Evolutionary conservation across 2,888 invertebrate species (phyloP), one percentile per base, ranked within the genome.

Genomic region (Hedychridium roseum): DNA sequence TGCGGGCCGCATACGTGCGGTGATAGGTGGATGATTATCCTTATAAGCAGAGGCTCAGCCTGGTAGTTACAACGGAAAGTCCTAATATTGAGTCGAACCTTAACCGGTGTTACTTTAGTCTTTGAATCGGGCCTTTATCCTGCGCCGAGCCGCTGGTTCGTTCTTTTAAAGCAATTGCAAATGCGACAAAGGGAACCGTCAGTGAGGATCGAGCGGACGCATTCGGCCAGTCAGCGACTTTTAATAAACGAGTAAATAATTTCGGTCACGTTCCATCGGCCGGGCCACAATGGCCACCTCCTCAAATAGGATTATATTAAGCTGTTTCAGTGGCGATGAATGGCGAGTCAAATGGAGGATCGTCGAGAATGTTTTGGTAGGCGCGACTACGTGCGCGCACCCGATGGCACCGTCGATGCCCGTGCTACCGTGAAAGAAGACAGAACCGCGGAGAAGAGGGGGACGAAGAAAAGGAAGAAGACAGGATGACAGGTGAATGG

Each of bases 271-370:
- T 78, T 74, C 66, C 64, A 50, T 47, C 59, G 32, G 51, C 26
- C 32, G 16, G 16, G 44, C 41, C 54, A 70, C 66, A 68, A 70
- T 69, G 53, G 62, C 46, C 63, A 55, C 55, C 69, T 66, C 68
- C 68, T 76, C 67, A 76, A 77, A 78, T 75, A 71, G 77, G 78
- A 78, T 78, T 78, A 78, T 78, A 78, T 76, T 77, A 75, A 78
- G 77, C 77, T 74, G 73, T 77, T 75, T 73, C 72, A 68, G 66
- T 51, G 58, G 47, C 63, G 66, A 68, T 74, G 74, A 76, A 76
- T 76, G 64, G 57, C 59, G 73, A 76, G 75, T 76, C 76, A 76
- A 77, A 75, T 73, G 71, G 68, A 70, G 67, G 66, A 70, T 68
- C 66, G 67, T 70, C 66, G 66, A 68, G 70, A 70, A 70, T 78